A percentile compares a stretch with the other conserved stretches of the same genome.
Conservation (phyloP, 2,113 vertebrate species). For the Pseudopodoces humilis region DNA sequence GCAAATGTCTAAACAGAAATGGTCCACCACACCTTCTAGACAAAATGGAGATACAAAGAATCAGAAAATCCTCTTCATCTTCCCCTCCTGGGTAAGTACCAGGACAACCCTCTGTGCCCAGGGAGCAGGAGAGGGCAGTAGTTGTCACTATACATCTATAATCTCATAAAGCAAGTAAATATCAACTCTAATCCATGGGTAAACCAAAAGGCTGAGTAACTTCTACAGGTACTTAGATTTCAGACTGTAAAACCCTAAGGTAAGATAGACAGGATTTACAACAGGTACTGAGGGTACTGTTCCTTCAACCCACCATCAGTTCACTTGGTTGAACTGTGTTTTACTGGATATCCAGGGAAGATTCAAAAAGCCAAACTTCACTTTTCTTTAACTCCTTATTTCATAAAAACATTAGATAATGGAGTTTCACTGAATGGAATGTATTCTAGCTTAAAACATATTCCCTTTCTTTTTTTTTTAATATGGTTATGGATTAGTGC, state of each 20-base stretch:
- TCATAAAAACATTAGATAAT: background rate
- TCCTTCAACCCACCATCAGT: background rate
- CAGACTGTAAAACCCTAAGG: background rate
- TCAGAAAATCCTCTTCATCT: background rate
- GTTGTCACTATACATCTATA: background rate
- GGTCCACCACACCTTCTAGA: background rate
- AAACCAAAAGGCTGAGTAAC: background rate
- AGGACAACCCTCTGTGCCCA: background rate
- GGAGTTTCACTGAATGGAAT: background rate
- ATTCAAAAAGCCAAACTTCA: background rate
- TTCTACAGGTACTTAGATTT: background rate
- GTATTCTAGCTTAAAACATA: background rate
- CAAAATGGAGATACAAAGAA: background rate
- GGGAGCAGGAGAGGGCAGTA: background rate
- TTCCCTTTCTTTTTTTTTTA: background rate
- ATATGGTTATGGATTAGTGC: background rate
- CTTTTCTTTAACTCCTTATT: background rate
- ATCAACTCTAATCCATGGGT: background rate
- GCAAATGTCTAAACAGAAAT: background rate
- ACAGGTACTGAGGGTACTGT: fast-evolving
- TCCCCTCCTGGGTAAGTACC: background rate
- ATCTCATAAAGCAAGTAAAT: background rate
- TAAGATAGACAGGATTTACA: background rate
- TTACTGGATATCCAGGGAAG: background rate
- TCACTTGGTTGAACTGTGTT: background rate